Evolutionary conservation across 2,888 invertebrate species (phyloP).

Genomic region (Tillus elongatus): DNA sequence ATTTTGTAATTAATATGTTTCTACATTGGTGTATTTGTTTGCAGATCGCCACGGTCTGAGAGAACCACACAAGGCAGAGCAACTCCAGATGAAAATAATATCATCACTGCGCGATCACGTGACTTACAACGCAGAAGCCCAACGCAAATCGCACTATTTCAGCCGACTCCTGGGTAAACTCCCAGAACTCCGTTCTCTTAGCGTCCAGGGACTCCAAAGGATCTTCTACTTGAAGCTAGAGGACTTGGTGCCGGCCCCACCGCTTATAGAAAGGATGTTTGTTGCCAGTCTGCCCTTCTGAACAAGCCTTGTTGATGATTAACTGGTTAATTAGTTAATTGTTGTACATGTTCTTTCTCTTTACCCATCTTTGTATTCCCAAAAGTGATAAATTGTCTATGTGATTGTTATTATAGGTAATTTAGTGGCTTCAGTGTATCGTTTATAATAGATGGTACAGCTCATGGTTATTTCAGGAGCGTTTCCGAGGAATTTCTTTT

Average conservation of each 20-base stretch:
- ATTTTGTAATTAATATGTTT: too few relatives aligned
- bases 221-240: conserved; percentile 91
- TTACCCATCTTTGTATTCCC: conserved; percentile 7
- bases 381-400: conserved; percentile 39
- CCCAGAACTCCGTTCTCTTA: conserved; percentile 84
- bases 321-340: neutral
- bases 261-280: conserved; percentile 92
- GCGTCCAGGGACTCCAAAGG: conserved; percentile 87
- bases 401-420: conserved; percentile 28
- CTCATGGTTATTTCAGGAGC: too few relatives aligned
- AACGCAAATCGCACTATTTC: conserved; percentile 87
- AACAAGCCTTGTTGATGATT: conserved; percentile 22
- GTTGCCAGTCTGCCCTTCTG: conserved; percentile 90
- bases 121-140: conserved; percentile 81
- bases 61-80: conserved; percentile 87
- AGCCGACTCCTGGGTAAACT: conserved; percentile 85
- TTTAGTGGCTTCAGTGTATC: too few relatives aligned
- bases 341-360: too few relatives aligned
- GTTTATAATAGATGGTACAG: too few relatives aligned
- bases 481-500: too few relatives aligned
- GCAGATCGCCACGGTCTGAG: conserved; percentile 87
- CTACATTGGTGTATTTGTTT: too few relatives aligned
- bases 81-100: conserved; percentile 93
- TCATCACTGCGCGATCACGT: conserved; percentile 93
- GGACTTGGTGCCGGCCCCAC: conserved; percentile 84